These are phyloP conservation scores for Drosophila ironensis DNA, from an alignment of 1,140 invertebrate species.

Conservation along the genomic window DNA sequence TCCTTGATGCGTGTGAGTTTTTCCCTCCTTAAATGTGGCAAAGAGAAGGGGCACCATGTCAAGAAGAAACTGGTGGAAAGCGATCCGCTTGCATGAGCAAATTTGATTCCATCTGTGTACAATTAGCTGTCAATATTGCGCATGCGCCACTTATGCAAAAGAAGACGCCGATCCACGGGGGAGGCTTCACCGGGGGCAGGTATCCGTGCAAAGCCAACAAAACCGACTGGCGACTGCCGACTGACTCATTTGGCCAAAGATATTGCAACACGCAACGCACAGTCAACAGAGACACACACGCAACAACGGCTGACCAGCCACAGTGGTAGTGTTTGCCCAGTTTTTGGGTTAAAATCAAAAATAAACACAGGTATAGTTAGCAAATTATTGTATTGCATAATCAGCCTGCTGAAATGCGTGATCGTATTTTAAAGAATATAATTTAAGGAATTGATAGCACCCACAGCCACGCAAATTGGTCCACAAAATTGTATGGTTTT, in stretches of 20 bases:
- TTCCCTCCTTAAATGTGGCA: neutral
- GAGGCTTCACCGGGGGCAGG: neutral
- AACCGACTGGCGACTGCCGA: slow-evolving; percentile 54
- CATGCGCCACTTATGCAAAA: slow-evolving; percentile 69
- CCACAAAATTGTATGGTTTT: neutral
- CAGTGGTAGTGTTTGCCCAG: neutral
- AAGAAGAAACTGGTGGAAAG: neutral
- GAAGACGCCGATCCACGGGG: slow-evolving; percentile 8
- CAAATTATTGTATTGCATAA: too few species aligned
- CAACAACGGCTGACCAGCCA: slow-evolving; percentile 42
- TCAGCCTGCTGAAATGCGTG: too few species aligned
- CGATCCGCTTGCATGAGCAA: slow-evolving; percentile 53
- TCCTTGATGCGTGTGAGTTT: slow-evolving; percentile 41
- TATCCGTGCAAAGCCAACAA: slow-evolving; percentile 42
- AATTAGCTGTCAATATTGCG: slow-evolving; percentile 78
- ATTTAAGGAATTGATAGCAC: too few species aligned
- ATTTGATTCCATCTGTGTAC: slow-evolving; percentile 75
- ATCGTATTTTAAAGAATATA: too few species aligned
- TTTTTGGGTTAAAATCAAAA: neutral
- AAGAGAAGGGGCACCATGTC: neutral
- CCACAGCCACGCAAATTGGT: too few species aligned
- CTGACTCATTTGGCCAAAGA: slow-evolving; percentile 67
- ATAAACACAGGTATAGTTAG: neutral
- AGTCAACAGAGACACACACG: slow-evolving; percentile 57
- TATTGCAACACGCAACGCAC: slow-evolving; percentile 71